phyloP scores from a whole-genome alignment of 2,113 vertebrate species.

The Centropus unirufus region DNA sequence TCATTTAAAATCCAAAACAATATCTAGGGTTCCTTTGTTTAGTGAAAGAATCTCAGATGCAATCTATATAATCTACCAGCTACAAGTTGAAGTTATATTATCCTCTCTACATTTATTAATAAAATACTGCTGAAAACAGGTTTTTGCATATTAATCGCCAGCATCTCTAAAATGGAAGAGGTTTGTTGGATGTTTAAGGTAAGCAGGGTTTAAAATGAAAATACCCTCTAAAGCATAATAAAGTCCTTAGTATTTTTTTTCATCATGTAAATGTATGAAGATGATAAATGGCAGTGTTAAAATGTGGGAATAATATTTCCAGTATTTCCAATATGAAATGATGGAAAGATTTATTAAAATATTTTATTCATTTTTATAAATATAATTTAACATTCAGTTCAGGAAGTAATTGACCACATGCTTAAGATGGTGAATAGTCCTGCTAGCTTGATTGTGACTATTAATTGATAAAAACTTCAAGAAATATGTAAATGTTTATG shows the following conservation, averaged over 20 bases:
- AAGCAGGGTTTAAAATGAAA: not conserved
- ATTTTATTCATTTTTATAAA: too few species aligned
- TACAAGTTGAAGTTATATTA: not conserved
- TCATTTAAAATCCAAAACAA: not conserved
- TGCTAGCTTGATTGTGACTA: not conserved
- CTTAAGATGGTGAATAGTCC: not conserved
- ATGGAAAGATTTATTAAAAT: not conserved
- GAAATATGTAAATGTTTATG: not conserved
- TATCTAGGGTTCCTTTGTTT: not conserved
- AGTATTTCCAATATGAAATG: not conserved
- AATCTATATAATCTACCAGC: not conserved
- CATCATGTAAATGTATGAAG: not conserved
- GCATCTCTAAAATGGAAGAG: not conserved
- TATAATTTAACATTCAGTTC: not conserved
- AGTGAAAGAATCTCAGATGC: not conserved
- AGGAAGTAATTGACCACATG: not conserved
- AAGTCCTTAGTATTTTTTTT: not conserved
- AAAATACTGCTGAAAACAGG: not conserved
- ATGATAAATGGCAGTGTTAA: not conserved
- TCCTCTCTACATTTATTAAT: not conserved
- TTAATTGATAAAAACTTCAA: not conserved
- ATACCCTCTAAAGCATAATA: not conserved
- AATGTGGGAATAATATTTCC: not conserved
- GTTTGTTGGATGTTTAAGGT: not conserved
- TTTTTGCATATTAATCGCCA: not conserved